Conservation (phyloP, 2,797 vertebrate genomes). For the Ceryle rudis region DNA sequence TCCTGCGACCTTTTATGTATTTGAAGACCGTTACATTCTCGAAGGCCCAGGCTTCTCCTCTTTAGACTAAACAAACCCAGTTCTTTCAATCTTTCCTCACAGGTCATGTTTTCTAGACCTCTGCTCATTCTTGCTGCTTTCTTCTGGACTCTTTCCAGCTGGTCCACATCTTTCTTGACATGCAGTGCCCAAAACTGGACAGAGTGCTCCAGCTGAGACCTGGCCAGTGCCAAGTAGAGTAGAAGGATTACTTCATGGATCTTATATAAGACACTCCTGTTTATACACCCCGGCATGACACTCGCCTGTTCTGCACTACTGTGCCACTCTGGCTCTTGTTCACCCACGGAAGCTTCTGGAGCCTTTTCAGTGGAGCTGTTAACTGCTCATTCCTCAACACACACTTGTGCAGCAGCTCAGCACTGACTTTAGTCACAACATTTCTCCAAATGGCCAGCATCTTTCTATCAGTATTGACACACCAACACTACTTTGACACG, state of each 20-base stretch:
- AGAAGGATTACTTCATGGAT: neutral
- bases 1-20: neutral
- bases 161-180: neutral
- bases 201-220: neutral
- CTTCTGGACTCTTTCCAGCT: slow-evolving; percentile 56
- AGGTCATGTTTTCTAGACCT: slow-evolving; percentile 73
- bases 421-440: neutral
- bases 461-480: neutral
- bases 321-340: neutral
- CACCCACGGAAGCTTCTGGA: neutral
- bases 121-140: slow-evolving; percentile 57
- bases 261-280: neutral
- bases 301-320: neutral
- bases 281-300: neutral
- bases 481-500: neutral
- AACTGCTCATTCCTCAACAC: neutral
- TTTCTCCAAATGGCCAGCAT: neutral
- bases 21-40: slow-evolving; percentile 2
- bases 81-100: slow-evolving; percentile 58
- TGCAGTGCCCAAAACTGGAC: slow-evolving; percentile 34
- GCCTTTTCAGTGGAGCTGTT: neutral
- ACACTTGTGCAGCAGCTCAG: neutral
- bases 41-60: slow-evolving; percentile 39
- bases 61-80: slow-evolving; percentile 70
- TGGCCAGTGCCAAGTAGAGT: neutral